A percentile compares a stretch with the other conserved stretches of the same genome.
These are phyloP conservation scores for Hipposideros armiger DNA, from an alignment of 2,113 vertebrate genomes.

Conservation along the genomic window DNA sequence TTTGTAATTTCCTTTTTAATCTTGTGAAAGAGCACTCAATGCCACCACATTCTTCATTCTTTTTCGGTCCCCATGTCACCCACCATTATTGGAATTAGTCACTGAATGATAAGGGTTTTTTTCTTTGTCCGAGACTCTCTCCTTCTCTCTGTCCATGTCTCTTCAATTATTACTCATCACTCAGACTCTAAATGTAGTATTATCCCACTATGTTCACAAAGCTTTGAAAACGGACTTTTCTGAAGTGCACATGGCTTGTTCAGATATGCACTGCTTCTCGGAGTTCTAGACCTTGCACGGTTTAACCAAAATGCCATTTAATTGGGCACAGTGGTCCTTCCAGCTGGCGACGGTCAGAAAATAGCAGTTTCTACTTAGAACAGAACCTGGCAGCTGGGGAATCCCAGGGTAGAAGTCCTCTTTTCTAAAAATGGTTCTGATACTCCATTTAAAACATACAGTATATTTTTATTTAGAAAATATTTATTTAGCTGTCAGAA, in stretches of 20 bases:
- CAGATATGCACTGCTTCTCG: not conserved
- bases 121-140: not conserved
- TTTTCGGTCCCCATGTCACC: not conserved
- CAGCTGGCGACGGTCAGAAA: conserved; percentile 40
- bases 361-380: conserved; percentile 55
- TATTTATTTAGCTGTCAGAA: conserved; percentile 83
- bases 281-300: not conserved
- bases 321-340: not conserved
- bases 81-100: not conserved
- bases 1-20: not conserved
- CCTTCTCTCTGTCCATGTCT: rapidly evolving
- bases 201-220: not conserved
- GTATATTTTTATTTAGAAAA: conserved; percentile 83
- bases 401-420: conserved; percentile 72
- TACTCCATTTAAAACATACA: conserved; percentile 74
- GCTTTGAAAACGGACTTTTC: not conserved
- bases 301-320: not conserved
- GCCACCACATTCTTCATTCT: rapidly evolving
- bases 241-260: not conserved
- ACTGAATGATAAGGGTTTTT: not conserved
- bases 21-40: not conserved
- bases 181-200: not conserved
- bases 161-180: not conserved
- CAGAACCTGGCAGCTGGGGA: conserved; percentile 45
- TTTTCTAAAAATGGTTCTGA: conserved; percentile 75